Evolutionary conservation across 2,888 invertebrate genomes (phyloP), one percentile per base, ranked within the genome.

Genomic region (Lasiommata megera): DNA sequence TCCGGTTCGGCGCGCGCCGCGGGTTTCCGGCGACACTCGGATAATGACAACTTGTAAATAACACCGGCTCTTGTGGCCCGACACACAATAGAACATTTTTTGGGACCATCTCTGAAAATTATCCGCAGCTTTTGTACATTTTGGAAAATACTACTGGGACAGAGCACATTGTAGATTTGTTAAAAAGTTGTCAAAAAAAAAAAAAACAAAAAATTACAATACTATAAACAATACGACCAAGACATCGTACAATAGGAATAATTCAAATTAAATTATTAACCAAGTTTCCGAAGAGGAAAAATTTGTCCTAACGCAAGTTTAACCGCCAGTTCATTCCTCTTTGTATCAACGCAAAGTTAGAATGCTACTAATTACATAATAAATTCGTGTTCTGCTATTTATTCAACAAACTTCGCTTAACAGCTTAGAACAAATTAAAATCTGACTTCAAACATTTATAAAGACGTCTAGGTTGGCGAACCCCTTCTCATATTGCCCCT

Each of bases 1-100:
- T 84, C 84, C 85, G 82, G 78, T 77, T 77, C 81, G 80, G 74
- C 72, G 80, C 72, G 76, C 79, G 79, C 79, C 79, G 77, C 77
- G 80, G 77, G 62, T 59, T 64, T 71, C 74, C 77, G 76, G 75
- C 70, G 68, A 72, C 70, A 72, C 72, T 73, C 67, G 70, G 64
- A 73, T 74, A 73, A 73, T 74, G 72, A 70, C 69, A 72, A 68
- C 66, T 56, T 59, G 60, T 59, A 44, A 54, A 41, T 60, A 51
- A 54, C 57, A 44, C 50, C 56, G 28, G 6, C 29, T 48, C 40
- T 56, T 37, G 56, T 51, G 50, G 43, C 17, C 53, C 52, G 16
- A 53, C 57, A 48, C 58, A 61, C 61, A 58, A 61, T 55, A 53
- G 61, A 50, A 60, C 29, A 37, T 51, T 60, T 23, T 57, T 60